phyloP scores from a whole-genome alignment of 2,888 invertebrate genomes.

The Hyposoter didymator region DNA sequence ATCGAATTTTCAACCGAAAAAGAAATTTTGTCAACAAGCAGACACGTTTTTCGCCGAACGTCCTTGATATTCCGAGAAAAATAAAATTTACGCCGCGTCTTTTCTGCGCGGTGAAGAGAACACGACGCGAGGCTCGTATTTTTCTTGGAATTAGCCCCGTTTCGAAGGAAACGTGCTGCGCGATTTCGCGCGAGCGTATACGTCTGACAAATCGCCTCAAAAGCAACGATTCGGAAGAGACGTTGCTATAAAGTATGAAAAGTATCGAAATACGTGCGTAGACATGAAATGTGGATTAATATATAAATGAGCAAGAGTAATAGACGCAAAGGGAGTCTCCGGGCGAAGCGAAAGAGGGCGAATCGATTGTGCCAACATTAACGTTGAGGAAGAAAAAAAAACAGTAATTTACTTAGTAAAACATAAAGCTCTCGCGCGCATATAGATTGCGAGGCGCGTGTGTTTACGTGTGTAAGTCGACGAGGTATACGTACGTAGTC shows the following conservation, averaged over 20 bases:
- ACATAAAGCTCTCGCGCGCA: constrained; percentile 79
- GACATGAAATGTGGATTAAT: constrained; percentile 27
- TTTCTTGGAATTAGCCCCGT: too few species aligned
- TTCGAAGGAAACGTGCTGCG: too few species aligned
- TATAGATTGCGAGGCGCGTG: background rate
- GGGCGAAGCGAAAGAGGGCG: constrained; percentile 74
- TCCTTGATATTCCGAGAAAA: too few species aligned
- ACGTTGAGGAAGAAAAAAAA: constrained; percentile 79
- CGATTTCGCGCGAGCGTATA: too few species aligned
- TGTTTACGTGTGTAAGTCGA: background rate
- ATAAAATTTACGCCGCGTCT: too few species aligned
- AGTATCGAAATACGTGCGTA: background rate
- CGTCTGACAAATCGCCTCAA: too few species aligned
- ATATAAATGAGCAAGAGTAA: constrained; percentile 51
- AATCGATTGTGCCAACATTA: constrained; percentile 84
- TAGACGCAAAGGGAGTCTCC: constrained; percentile 24
- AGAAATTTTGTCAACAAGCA: too few species aligned
- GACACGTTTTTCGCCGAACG: too few species aligned
- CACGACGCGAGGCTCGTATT: too few species aligned
- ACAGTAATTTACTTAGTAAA: constrained; percentile 84
- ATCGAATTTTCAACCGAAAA: background rate
- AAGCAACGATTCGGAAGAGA: background rate
- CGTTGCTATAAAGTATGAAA: background rate
- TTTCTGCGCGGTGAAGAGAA: too few species aligned
- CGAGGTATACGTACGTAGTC: constrained; percentile 1